phyloP scores from a whole-genome alignment of 1,140 invertebrate genomes.

The Hylyphantes graminicola region DNA sequence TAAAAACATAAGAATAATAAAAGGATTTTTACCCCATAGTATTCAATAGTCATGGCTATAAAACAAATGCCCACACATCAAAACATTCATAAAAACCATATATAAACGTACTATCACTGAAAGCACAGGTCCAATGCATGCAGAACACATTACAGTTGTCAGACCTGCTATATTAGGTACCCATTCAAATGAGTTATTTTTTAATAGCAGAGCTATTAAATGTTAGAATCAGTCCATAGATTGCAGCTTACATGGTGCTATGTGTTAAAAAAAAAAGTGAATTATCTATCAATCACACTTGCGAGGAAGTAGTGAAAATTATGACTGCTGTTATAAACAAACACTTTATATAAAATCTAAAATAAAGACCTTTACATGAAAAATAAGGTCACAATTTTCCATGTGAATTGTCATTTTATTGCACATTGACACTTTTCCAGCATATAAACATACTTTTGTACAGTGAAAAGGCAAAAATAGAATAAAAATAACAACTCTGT shows the following conservation, averaged over 20 bases:
- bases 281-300: constrained; percentile 49
- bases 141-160: constrained; percentile 35
- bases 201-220: constrained; percentile 30
- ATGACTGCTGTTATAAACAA: constrained; percentile 22
- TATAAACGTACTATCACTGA: constrained; percentile 54
- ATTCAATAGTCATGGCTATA: constrained; percentile 58
- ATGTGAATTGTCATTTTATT: constrained; percentile 54
- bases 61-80: constrained; percentile 59
- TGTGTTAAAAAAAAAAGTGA: constrained; percentile 15
- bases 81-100: constrained; percentile 58
- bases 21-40: constrained; percentile 36
- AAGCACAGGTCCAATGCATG: constrained; percentile 20
- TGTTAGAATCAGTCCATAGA: constrained; percentile 1
- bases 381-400: constrained; percentile 54
- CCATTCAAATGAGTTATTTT: constrained; percentile 22
- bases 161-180: constrained; percentile 25
- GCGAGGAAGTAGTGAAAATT: constrained; percentile 39
- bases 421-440: constrained; percentile 56
- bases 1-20: constrained; percentile 58
- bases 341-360: constrained; percentile 57
- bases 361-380: constrained; percentile 56
- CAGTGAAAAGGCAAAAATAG: constrained; percentile 53
- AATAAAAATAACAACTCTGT: constrained; percentile 61
- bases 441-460: constrained; percentile 60
- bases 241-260: constrained; percentile 47